phyloP scores from a whole-genome alignment of 2,797 vertebrate genomes.

The Rhincodon typus region DNA sequence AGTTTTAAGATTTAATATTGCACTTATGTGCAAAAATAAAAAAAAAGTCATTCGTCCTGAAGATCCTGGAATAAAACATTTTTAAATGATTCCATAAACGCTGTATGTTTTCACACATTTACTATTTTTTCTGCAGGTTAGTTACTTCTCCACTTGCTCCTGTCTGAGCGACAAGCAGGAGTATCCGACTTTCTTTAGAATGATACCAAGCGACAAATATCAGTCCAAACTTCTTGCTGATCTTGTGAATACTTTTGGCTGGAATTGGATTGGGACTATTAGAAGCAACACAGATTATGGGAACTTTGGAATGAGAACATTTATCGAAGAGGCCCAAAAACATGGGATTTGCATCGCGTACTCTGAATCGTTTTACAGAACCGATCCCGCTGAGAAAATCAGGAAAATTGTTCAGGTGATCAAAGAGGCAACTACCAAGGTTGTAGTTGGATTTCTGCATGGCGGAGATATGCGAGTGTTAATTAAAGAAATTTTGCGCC shows the following conservation, averaged over 20 bases:
- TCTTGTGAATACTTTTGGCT: not conserved
- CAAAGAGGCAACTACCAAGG: slow-evolving; percentile 40
- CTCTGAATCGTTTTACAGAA: not conserved
- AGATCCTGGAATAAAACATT: too few relatives aligned
- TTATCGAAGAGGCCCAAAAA: slow-evolving; percentile 36
- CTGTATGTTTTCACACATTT: too few relatives aligned
- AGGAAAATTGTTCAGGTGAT: not conserved
- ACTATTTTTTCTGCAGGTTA: not conserved
- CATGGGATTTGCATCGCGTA: not conserved
- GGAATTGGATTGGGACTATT: slow-evolving; percentile 39
- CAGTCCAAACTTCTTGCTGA: slow-evolving; percentile 3
- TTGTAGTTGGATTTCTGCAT: slow-evolving; percentile 40
- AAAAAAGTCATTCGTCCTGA: too few relatives aligned
- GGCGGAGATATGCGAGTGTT: not conserved
- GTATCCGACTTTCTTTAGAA: slow-evolving; percentile 41
- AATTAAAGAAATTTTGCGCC: not conserved
- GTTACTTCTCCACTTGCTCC: slow-evolving; percentile 1
- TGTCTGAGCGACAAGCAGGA: slow-evolving; percentile 42
- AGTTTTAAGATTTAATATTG: too few relatives aligned
- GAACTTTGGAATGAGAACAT: slow-evolving; percentile 38
- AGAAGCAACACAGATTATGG: slow-evolving; percentile 36
- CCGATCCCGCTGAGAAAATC: not conserved
- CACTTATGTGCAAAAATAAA: too few relatives aligned
- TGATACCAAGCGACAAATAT: slow-evolving; percentile 41
- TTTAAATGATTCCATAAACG: too few relatives aligned